Base-by-base conservation (phyloP, 2,113 vertebrate species). In the Bambusicola thoracicus region DNA sequence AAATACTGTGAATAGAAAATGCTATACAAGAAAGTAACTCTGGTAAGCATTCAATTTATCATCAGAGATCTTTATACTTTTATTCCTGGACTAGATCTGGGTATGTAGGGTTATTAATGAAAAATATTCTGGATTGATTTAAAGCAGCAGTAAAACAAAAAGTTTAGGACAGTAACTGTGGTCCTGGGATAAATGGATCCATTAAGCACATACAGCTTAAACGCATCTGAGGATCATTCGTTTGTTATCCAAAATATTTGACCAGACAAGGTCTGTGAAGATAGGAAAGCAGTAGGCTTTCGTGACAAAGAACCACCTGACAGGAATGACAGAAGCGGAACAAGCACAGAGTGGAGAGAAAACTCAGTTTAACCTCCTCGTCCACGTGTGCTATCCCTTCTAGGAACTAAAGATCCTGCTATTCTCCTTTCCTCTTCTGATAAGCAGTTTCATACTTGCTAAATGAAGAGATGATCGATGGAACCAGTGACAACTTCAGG, bases 101-200 rank as follows among this genome's bases (percentile, higher is more conserved):
- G 27, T 20, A 67, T 65, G 51, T 2, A 63, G 56, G 58, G 90
- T 89, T 58, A 81, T 40, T 40, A 30, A 75, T 70, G 73, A n/a
- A 72, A 81, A 89, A 91, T 32, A 73, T 55, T 84, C 95, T 89
- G 69, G 66, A n/a, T 74, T 85, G 80, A 69, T 51, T 91, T 80
- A 75, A 83, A 88, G 89, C 61, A 82, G 67, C 21, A 82, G 55
- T 32, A 85, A 59, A 84, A 11, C 30, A 80, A 25, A 87, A 90
- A 94, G 82, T 51, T 90, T 74, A 87, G 44, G 81, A 70, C 72
- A 87, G 4, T 59, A 93, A 73, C 44, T 53, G 67, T 76, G 91
- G 68, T 87, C 53, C 92, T 85, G 81, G 2, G 36, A 82, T 66
- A 94, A 82, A 90, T 3, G 67, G 19, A 24, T 8, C 85, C 8